These are phyloP conservation scores for Catocala sponsa DNA, from an alignment of 2,888 invertebrate species.

Conservation along the genomic window DNA sequence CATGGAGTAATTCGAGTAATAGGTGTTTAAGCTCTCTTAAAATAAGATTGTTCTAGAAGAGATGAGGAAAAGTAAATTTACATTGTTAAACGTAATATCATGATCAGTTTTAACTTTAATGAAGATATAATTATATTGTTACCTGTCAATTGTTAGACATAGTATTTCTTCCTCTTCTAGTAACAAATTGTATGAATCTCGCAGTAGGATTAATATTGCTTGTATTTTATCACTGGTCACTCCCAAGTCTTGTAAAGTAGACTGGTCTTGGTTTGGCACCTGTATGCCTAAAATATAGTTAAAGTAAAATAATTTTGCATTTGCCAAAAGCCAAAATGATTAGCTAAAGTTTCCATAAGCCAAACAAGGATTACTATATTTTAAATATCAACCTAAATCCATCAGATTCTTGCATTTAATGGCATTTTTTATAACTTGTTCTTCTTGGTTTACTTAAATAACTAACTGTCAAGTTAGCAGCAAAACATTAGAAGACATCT, in stretches of 20 bases:
- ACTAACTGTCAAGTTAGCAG: too few species aligned
- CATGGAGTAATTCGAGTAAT: background rate
- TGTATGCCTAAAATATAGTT: background rate
- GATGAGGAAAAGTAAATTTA: too few species aligned
- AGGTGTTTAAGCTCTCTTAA: background rate
- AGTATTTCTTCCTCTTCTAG: background rate
- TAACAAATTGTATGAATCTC: background rate
- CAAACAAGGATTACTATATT: too few species aligned
- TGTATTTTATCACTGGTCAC: background rate
- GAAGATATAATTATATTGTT: background rate
- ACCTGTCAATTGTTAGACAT: background rate
- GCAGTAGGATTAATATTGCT: background rate
- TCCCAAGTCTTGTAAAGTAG: background rate
- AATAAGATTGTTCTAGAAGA: background rate
- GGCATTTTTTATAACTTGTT: too few species aligned
- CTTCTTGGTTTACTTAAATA: too few species aligned
- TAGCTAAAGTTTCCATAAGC: background rate
- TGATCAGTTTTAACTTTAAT: too few species aligned
- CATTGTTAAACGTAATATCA: too few species aligned
- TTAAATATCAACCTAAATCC: too few species aligned
- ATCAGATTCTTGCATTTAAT: too few species aligned
- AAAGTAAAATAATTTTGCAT: background rate
- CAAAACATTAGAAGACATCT: too few species aligned
- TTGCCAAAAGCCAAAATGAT: background rate
- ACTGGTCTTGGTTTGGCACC: background rate